phyloP scores from a whole-genome alignment of 2,888 invertebrate genomes.

The Campopleginae sp. region DNA sequence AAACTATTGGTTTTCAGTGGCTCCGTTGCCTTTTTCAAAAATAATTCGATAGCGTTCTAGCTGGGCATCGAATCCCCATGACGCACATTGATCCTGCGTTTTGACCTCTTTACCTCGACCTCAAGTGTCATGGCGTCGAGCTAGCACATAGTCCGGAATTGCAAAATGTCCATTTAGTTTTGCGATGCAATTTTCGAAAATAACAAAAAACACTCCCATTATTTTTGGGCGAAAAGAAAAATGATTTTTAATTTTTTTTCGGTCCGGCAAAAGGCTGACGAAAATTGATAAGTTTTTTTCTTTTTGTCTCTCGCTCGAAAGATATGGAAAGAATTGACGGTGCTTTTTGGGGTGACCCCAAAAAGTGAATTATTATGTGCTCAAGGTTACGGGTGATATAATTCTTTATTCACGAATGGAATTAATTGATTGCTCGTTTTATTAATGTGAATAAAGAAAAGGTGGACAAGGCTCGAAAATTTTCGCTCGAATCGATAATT shows the following conservation, averaged over 20 bases:
- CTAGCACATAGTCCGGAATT: neutral
- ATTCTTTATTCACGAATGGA: neutral
- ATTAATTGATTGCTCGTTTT: neutral
- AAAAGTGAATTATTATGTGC: neutral
- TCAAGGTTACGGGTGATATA: neutral
- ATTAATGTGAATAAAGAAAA: neutral
- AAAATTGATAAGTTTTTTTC: neutral
- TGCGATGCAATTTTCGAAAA: neutral
- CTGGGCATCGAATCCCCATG: neutral
- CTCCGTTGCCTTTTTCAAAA: neutral
- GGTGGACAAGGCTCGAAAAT: neutral
- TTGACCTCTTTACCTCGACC: constrained; percentile 23
- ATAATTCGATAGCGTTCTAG: neutral
- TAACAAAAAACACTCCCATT: neutral
- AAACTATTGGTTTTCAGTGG: neutral
- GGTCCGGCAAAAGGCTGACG: neutral
- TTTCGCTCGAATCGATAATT: neutral
- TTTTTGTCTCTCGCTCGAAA: neutral
- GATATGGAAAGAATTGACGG: neutral
- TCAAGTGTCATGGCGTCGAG: constrained; percentile 12
- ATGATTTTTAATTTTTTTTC: neutral
- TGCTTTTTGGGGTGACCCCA: neutral
- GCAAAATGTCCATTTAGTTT: neutral
- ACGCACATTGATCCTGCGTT: constrained; percentile 11
- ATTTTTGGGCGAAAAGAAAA: neutral